Base-by-base conservation (phyloP, 2,888 invertebrate species). In the Unio pictorum region DNA sequence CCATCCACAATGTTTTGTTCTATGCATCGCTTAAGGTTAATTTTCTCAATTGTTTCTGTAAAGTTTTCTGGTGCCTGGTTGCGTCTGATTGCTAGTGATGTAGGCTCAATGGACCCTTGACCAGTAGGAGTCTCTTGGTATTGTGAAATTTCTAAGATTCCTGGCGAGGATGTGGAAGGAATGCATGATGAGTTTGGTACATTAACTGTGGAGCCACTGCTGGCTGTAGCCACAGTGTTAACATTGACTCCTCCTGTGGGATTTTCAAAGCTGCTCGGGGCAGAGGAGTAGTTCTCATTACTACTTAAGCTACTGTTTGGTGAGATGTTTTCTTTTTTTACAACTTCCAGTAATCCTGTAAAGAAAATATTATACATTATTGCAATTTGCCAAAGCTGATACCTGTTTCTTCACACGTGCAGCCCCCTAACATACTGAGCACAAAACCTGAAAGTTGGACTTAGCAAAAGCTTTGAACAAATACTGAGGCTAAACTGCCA, bases 1-100 rank as follows among this genome's bases (percentile, higher is more conserved):
- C 81, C 82, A 69, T 83, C 81, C 45, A 77, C 61, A 64, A 68
- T 71, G 74, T 80, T 75, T 65, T 82, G 75, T 28, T 81, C 79
- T 34, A 79, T 75, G 30, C 74, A 71, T 66, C 74, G 71, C 64
- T 77, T 78, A 68, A 77, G 67, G 45, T 76, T 74, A 34, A 83
- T 81, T 34, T 79, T 67, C 64, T 80, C 76, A 76, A 82, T 80
- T 6, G 78, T 78, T 55, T 79, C 75, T 18, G 69, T 69, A 67
- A 81, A 81, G 66, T 72, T 76, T 34, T 72, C 60, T 18, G 57
- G 67, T 59, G 57, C 17, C 55, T 61, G 56, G 34, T 64, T 63
- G 18, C 61, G 15, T 28, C 59, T 68, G 18, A 30, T 54, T 18
- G 26, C 45, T 64, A 55, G 17, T 30, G 64, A 59, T 3, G 55